phyloP scores from a whole-genome alignment of 1,140 invertebrate genomes.

The Stegodyphus mimosarum region DNA sequence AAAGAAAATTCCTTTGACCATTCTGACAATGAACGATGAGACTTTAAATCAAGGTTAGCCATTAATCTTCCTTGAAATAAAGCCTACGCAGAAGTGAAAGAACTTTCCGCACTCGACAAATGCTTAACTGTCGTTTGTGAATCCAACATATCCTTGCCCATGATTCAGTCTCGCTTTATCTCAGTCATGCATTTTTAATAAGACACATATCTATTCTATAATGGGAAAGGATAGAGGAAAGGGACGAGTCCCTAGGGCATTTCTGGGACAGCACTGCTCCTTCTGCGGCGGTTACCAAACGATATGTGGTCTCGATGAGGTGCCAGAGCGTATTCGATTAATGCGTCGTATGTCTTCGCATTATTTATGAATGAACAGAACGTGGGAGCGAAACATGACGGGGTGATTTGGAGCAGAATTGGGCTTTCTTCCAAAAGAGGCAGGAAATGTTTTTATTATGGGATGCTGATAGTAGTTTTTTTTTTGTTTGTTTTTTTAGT shows the following conservation, averaged over 20 bases:
- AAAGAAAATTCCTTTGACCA: no score
- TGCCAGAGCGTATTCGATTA: constrained; percentile 20
- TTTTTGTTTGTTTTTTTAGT: no score
- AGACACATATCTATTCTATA: not conserved
- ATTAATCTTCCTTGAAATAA: no score
- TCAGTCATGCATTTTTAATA: constrained; percentile 12
- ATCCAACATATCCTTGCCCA: not conserved
- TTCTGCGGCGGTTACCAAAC: not conserved
- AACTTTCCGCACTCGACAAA: no score
- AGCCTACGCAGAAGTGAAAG: no score
- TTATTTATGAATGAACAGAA: constrained; percentile 15
- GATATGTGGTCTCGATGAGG: constrained; percentile 19
- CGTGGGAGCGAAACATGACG: no score
- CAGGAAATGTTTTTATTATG: not conserved
- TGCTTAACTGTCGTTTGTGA: not conserved
- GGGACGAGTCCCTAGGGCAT: not conserved
- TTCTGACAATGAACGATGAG: no score
- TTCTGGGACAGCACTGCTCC: no score
- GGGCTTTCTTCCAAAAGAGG: not conserved
- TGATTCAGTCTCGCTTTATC: constrained; percentile 9
- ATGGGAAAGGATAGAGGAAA: not conserved
- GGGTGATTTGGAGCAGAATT: no score
- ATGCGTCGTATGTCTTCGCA: not conserved
- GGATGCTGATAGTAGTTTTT: no score
- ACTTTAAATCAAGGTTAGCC: no score